phyloP scores from a whole-genome alignment of 2,113 vertebrate genomes.

The Axis porcinus region DNA sequence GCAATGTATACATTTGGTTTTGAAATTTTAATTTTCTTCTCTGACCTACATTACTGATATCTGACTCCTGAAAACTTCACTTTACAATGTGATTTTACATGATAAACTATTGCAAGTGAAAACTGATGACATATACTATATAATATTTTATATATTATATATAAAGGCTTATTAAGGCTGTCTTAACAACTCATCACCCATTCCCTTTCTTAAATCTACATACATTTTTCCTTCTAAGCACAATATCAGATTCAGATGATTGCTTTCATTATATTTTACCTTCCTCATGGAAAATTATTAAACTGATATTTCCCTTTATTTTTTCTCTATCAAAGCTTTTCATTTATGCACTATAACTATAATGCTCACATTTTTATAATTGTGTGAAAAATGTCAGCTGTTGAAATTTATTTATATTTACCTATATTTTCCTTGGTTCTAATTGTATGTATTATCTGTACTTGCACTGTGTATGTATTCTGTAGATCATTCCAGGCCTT shows the following conservation, averaged over 20 bases:
- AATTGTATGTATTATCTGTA: neutral
- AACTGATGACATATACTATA: neutral
- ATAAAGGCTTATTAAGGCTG: neutral
- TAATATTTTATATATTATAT: neutral
- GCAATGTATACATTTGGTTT: neutral
- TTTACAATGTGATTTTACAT: neutral
- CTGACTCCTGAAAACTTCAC: neutral
- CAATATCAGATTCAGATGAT: neutral
- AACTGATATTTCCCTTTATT: neutral
- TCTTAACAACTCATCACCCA: neutral
- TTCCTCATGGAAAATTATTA: neutral
- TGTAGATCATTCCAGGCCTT: neutral
- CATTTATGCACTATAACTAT: neutral
- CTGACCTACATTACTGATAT: neutral
- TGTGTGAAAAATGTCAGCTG: neutral
- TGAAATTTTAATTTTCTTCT: neutral
- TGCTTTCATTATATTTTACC: neutral
- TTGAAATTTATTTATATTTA: neutral
- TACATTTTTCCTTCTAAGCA: neutral
- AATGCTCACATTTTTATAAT: neutral
- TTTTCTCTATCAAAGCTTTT: neutral
- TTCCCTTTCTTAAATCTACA: neutral
- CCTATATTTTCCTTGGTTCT: neutral
- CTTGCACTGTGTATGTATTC: neutral
- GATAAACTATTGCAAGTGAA: neutral